These are phyloP conservation scores for Palythoa grandiflora DNA, from an alignment of 92 coral and sea anemone species.

Conservation along the genomic window DNA sequence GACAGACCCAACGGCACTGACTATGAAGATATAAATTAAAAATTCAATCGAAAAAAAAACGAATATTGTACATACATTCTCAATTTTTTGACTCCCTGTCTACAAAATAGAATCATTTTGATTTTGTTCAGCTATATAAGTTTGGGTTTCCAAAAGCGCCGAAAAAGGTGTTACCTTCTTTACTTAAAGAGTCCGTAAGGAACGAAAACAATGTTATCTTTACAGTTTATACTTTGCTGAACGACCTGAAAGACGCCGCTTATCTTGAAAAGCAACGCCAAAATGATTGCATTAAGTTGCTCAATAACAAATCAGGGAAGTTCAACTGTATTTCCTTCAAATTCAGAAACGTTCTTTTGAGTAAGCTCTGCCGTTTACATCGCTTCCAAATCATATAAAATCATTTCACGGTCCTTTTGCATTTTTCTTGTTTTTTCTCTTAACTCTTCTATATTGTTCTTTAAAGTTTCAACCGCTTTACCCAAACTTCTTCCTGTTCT, in stretches of 20 bases:
- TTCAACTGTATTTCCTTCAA: background rate
- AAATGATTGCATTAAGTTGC: background rate
- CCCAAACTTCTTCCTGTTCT: slow-evolving; percentile 63
- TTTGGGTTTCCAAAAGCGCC: background rate
- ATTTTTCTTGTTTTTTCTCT: slow-evolving; percentile 27
- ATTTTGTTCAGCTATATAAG: background rate
- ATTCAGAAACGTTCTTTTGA: background rate
- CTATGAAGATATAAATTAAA: background rate
- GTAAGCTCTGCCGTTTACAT: slow-evolving; percentile 18
- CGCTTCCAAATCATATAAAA: slow-evolving; percentile 45
- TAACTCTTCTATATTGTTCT: slow-evolving; percentile 55
- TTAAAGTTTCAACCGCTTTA: slow-evolving; percentile 37
- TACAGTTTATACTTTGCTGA: background rate
- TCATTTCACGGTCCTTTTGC: slow-evolving; percentile 46
- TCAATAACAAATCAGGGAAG: background rate
- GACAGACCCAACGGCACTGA: background rate
- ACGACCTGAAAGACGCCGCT: background rate
- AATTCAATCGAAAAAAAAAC: background rate
- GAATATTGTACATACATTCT: background rate
- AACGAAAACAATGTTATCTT: background rate
- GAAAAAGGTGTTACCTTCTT: background rate
- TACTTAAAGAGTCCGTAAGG: background rate
- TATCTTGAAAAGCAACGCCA: background rate
- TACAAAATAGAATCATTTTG: background rate
- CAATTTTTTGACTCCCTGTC: background rate